Base-by-base conservation (phyloP, 2,113 vertebrate genomes). In the Haemorhous mexicanus region DNA sequence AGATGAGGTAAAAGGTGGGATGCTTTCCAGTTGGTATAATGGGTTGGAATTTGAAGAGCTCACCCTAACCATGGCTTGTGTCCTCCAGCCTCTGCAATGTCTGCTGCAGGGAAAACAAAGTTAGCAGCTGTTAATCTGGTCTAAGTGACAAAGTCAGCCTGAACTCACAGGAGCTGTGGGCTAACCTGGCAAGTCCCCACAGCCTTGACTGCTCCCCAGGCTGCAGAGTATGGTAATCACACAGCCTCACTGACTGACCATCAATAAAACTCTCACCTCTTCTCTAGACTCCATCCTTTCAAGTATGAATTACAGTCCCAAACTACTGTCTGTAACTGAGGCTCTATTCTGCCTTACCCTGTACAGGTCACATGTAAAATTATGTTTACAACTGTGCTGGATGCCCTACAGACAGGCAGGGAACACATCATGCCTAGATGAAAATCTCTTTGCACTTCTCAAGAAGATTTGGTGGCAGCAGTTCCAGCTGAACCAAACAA, bases 1-100 rank as follows among this genome's bases (percentile, higher is more conserved):
- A 83, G 87, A 79, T 61, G 63, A 95, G 50, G 67, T 77, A 82
- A 87, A 94, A 95, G 58, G 62, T 58, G 66, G n/a, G 78, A 92
- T 46, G 44, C 27, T 61, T 89, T 90, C 82, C 93, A 93, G 55
- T 37, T 27, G 37, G 47, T 62, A 74, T 75, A 80, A 74, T 56
- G 5, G 4, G 53, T 30, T 89, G 4, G 74, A 89, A 84, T 62
- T 68, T 72, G 27, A 91, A 61, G 44, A 82, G 73, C 58, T 82
- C 77, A 44, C n/a, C 8, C 87, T 95, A 84, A 72, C 41, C 53
- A 61, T 1, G 12, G 47, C 37, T 94, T 14, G 56, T 61, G 74
- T 63, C 27, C 67, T 92, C 41, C 80, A 91, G 62, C 70, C 53
- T 68, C 58, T 76, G 35, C 46, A 63, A 35, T 0, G 12, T 28